Evolutionary conservation across 1,140 invertebrate species (phyloP).

Genomic region (Myzus persicae): DNA sequence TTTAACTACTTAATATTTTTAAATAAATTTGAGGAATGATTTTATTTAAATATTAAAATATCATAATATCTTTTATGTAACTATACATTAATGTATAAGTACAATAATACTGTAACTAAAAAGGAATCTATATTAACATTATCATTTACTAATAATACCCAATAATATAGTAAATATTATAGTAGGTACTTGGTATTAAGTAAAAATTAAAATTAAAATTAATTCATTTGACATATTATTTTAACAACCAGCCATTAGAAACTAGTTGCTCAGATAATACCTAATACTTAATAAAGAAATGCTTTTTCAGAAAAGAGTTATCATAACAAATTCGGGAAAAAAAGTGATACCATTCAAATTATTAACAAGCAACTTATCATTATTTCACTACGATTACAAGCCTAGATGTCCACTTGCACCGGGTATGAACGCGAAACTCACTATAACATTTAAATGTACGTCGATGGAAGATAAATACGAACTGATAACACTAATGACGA

Average conservation of each 20-base stretch:
- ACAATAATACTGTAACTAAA: background rate
- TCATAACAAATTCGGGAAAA: background rate
- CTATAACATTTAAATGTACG: slow-evolving; percentile 16
- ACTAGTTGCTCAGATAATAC: background rate
- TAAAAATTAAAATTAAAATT: background rate
- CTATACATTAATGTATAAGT: background rate
- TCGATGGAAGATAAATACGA: slow-evolving; percentile 8
- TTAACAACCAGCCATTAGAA: background rate
- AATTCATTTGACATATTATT: background rate
- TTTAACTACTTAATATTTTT: background rate
- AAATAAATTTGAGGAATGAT: background rate
- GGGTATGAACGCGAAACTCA: background rate
- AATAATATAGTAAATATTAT: too few relatives aligned
- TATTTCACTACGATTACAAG: background rate
- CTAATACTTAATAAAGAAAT: background rate
- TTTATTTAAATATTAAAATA: background rate
- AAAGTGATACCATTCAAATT: background rate
- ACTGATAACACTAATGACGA: background rate
- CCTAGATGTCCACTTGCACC: slow-evolving; percentile 29
- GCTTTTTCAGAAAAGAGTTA: background rate
- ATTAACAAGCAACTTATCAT: background rate
- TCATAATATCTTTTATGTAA: background rate
- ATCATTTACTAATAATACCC: too few relatives aligned
- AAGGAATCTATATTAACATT: too few relatives aligned
- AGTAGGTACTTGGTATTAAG: too few relatives aligned